Evolutionary conservation across 2,888 invertebrate species (phyloP).

Genomic region (Ashinkailepas kermadecensis): DNA sequence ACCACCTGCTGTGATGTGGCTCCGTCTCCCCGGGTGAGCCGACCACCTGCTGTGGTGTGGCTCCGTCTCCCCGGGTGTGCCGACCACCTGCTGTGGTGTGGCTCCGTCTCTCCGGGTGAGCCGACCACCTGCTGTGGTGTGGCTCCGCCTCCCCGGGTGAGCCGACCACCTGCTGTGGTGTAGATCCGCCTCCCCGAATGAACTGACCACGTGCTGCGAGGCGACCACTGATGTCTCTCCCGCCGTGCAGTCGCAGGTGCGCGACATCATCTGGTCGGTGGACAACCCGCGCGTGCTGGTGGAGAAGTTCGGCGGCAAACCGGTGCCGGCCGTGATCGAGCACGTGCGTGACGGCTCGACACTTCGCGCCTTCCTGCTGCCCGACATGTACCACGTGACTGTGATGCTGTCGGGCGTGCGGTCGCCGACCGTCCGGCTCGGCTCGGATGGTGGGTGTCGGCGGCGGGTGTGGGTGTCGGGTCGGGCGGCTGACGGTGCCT

Average conservation of each 20-base stretch:
- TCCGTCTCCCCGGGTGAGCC: too few species aligned
- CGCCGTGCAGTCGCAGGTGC: slow-evolving; percentile 50
- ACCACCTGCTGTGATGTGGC: too few species aligned
- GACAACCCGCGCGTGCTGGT: slow-evolving; percentile 77
- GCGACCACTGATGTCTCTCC: too few species aligned
- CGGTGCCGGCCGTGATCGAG: slow-evolving; percentile 87
- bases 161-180: too few species aligned
- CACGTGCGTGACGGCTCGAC: slow-evolving; percentile 97
- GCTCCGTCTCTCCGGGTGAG: too few species aligned
- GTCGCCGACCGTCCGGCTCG: slow-evolving; percentile 45
- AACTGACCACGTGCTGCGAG: too few species aligned
- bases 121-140: too few species aligned
- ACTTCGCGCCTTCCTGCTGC: slow-evolving; percentile 79
- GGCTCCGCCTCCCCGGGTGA: too few species aligned
- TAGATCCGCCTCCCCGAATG: too few species aligned
- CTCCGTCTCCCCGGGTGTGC: too few species aligned
- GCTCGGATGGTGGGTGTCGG: not conserved
- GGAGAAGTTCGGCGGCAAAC: slow-evolving; percentile 75
- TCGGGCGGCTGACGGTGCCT: not conserved
- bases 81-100: too few species aligned
- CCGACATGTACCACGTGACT: slow-evolving; percentile 84
- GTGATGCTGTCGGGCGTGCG: slow-evolving; percentile 92
- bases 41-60: too few species aligned
- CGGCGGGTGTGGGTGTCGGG: not conserved
- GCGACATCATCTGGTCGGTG: slow-evolving; percentile 79